Base-by-base conservation (phyloP, 2,888 invertebrate species). In the Thyatira batis region DNA sequence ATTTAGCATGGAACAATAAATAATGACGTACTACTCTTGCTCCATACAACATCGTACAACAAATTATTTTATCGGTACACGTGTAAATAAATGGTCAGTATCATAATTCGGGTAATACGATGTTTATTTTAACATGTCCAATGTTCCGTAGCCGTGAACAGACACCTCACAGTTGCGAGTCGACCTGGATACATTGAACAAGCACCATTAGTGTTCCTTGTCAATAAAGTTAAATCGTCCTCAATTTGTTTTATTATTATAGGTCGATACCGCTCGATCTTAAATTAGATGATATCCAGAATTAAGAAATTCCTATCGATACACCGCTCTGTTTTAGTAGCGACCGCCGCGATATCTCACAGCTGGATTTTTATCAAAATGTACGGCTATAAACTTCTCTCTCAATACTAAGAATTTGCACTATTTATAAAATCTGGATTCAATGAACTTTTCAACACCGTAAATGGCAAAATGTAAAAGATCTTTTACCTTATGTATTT, bases 61-160 rank as follows among this genome's bases (percentile, higher is more conserved):
- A 58, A 61, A 59, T 57, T 51, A 58, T 46, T 56, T 45, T 30
- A 46, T 23, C 17, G 27, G 49, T 54, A 23, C 33, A 53, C 54
- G 51, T 53, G 55, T 65, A 62, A 66, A 61, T 61, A 71, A 63
- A 73, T 73, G 74, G 71, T 74, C 68, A 77, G 76, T 76, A 76
- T 79, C 80, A 84, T 83, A 84, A 85, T 80, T 74, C 61, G 17
- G 39, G 17, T 58, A 57, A 57, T 61, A 61, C 67, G 60, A 60
- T 75, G 84, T 86, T 87, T 87, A 82, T 85, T 82, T 86, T 79
- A 79, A 73, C 78, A 63, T 74, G 79, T 81, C 80, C 68, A 80
- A 80, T 75, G 73, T 71, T 67, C 65, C 71, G 59, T 65, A 69
- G 67, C 67, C 68, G 80, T 62, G 71, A 79, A 82, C 80, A 73